Conservation (phyloP, 2,888 invertebrate species). For the Ecdyonurus torrentis region DNA sequence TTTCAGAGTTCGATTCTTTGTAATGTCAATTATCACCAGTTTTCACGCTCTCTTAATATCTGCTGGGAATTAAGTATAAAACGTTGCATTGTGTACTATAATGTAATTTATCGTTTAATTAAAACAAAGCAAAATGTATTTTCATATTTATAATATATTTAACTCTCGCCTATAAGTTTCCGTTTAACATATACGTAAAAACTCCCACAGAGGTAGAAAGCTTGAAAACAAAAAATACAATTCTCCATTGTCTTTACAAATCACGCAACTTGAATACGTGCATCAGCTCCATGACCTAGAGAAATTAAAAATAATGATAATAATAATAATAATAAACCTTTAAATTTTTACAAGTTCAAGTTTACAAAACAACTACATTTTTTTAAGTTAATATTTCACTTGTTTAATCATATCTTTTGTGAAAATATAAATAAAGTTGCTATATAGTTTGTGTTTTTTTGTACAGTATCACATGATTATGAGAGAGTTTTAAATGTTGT, state of each 20-base stretch:
- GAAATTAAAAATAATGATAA: too few species aligned
- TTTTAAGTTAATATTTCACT: too few species aligned
- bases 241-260: background rate
- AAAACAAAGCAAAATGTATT: background rate
- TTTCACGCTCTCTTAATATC: background rate
- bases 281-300: background rate
- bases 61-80: background rate
- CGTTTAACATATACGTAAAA: background rate
- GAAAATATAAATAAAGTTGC: too few species aligned
- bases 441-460: too few species aligned
- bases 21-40: too few species aligned
- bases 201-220: background rate
- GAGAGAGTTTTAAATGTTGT: too few species aligned
- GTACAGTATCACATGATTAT: too few species aligned
- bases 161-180: background rate
- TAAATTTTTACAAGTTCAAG: background rate
- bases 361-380: too few species aligned
- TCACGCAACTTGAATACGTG: background rate
- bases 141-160: background rate
- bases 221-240: background rate
- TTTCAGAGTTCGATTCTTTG: too few species aligned
- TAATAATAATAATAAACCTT: too few species aligned
- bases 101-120: too few species aligned
- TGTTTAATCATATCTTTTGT: too few species aligned
- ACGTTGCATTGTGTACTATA: background rate